phyloP scores from a whole-genome alignment of 2,113 vertebrate genomes.

The Entomyzon cyanotis region DNA sequence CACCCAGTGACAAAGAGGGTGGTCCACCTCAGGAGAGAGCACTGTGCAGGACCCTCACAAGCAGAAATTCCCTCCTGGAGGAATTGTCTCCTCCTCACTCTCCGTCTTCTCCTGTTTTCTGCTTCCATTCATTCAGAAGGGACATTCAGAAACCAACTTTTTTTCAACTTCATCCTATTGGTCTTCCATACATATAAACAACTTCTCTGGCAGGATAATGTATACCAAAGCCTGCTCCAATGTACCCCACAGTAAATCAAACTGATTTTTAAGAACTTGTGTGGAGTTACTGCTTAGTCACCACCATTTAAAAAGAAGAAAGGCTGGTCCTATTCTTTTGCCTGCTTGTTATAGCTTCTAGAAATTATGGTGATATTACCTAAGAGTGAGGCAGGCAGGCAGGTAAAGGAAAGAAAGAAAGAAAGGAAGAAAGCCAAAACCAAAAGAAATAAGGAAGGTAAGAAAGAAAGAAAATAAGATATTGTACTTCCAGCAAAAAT shows the following conservation, averaged over 20 bases:
- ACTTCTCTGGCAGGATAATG: neutral
- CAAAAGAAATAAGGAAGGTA: neutral
- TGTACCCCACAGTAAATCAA: constrained; percentile 14
- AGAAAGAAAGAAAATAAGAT: neutral
- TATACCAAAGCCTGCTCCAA: neutral
- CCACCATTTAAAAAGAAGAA: neutral
- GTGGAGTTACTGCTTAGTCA: constrained; percentile 24
- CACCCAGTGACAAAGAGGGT: neutral
- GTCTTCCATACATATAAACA: neutral
- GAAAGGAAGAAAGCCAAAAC: neutral
- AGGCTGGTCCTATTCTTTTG: neutral
- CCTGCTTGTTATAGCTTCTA: neutral
- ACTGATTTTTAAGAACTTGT: constrained; percentile 14
- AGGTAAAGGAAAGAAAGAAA: neutral
- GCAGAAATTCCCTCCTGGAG: neutral
- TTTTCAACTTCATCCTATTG: neutral
- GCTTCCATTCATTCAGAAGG: neutral
- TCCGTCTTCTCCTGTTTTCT: fast-evolving
- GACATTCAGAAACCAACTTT: neutral
- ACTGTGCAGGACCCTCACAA: neutral
- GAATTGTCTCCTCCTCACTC: neutral
- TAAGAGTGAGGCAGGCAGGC: neutral
- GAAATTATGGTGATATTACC: constrained; percentile 15
- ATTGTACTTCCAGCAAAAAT: neutral
- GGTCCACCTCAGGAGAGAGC: fast-evolving